A percentile compares a stretch with the other conserved stretches of the same genome.
phyloP scores from a whole-genome alignment of 2,888 invertebrate species.

The Synanthedon vespiformis region DNA sequence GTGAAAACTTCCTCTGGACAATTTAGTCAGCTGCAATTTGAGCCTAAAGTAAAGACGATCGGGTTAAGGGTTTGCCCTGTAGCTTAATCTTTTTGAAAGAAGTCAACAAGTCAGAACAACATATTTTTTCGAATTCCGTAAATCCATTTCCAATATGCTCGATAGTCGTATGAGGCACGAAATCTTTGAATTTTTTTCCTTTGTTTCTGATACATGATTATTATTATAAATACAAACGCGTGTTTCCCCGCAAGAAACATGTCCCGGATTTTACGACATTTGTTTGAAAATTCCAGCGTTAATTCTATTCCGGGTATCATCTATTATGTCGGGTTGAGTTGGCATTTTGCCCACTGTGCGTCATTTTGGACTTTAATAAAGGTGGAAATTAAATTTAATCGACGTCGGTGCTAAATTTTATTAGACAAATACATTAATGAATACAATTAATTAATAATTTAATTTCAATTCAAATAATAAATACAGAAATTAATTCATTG shows the following conservation, averaged over 20 bases:
- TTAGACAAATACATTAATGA: not conserved
- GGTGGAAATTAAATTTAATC: not conserved
- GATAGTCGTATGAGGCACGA: too few relatives aligned
- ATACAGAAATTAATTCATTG: too few relatives aligned
- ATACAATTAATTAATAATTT: not conserved
- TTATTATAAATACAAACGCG: not conserved
- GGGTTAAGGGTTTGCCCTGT: too few relatives aligned
- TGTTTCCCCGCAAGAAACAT: not conserved
- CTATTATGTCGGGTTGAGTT: conserved; percentile 35
- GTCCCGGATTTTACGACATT: not conserved
- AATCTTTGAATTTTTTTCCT: too few relatives aligned
- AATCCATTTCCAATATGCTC: too few relatives aligned
- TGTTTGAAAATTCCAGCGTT: conserved; percentile 12
- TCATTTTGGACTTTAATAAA: not conserved
- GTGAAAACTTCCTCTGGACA: too few relatives aligned
- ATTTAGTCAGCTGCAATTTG: too few relatives aligned
- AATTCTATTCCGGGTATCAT: conserved; percentile 37
- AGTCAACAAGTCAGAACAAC: too few relatives aligned
- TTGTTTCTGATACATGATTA: not conserved
- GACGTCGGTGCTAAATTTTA: not conserved
- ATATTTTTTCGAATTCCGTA: too few relatives aligned
- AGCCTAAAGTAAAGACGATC: too few relatives aligned
- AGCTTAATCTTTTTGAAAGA: too few relatives aligned
- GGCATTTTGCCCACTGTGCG: conserved; percentile 36
- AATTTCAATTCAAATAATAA: not conserved